Evolutionary conservation across 2,797 vertebrate genomes (phyloP).

Genomic region (Sebastes hubbsi): DNA sequence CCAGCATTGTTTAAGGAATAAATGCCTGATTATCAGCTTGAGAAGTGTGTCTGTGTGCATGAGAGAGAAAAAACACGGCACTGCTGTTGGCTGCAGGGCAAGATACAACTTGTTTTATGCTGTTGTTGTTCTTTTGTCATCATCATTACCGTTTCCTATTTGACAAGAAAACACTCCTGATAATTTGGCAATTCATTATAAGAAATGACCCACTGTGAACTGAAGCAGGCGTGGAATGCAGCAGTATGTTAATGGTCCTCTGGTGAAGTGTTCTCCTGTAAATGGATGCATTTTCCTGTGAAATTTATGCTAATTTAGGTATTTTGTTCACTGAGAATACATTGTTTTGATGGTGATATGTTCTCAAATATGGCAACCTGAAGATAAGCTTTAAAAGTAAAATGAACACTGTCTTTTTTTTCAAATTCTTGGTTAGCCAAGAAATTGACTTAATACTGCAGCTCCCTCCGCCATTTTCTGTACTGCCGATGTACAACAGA

Average conservation of each 20-base stretch:
- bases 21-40: conserved; percentile 83
- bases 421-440: not conserved
- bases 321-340: not conserved
- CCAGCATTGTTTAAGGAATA: conserved; percentile 83
- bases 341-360: not conserved
- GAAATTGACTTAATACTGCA: not conserved
- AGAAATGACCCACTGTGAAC: conserved; percentile 76
- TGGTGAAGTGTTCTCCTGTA: conserved; percentile 13
- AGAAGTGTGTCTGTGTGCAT: conserved; percentile 61
- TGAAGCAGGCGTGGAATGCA: conserved; percentile 38
- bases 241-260: conserved; percentile 44
- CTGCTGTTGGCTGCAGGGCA: conserved; percentile 69
- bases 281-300: conserved; percentile 19
- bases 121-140: conserved; percentile 76
- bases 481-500: not conserved
- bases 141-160: conserved; percentile 75
- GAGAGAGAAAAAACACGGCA: conserved; percentile 20
- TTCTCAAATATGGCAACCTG: not conserved
- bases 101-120: conserved; percentile 70
- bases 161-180: conserved; percentile 73
- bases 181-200: conserved; percentile 79
- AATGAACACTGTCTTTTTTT: not conserved
- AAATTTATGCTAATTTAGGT: conserved; percentile 31
- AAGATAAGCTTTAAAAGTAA: not conserved
- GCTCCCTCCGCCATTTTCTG: not conserved